Percentiles rank a stretch among this genome's conserved stretches.
phyloP scores from a whole-genome alignment of 2,113 vertebrate genomes.

The Strigops habroptila region DNA sequence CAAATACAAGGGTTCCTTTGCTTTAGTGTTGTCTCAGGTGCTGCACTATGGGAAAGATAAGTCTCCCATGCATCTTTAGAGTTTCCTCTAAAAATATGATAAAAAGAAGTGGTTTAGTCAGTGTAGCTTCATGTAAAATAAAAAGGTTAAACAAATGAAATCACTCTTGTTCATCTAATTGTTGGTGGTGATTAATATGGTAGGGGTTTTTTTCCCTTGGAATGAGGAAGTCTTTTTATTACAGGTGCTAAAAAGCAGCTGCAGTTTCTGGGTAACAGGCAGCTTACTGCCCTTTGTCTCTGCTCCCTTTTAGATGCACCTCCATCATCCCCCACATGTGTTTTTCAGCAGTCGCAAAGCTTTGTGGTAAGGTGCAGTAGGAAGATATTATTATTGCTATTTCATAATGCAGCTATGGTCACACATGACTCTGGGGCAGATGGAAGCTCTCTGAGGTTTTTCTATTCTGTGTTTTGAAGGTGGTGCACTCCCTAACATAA shows the following conservation, averaged over 20 bases:
- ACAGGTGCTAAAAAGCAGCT: neutral
- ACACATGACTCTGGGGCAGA: neutral
- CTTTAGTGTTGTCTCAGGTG: neutral
- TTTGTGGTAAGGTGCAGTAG: neutral
- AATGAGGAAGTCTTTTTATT: neutral
- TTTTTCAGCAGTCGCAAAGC: neutral
- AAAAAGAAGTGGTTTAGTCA: neutral
- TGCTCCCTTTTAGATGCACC: neutral
- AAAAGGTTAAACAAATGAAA: neutral
- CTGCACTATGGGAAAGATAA: neutral
- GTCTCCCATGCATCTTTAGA: neutral
- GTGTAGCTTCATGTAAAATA: neutral
- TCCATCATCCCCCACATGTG: neutral
- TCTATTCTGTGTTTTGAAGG: neutral
- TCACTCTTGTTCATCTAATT: neutral
- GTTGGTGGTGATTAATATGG: neutral
- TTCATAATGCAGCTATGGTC: neutral
- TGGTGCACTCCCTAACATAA: neutral
- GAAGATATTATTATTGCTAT: neutral
- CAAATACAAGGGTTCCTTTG: neutral
- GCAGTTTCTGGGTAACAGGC: neutral
- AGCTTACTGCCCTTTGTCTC: neutral
- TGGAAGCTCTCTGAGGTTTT: slow-evolving; percentile 12
- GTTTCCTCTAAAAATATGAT: neutral
- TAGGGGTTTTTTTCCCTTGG: neutral